phyloP scores from a whole-genome alignment of 2,888 invertebrate species.

The Parnassius apollo region DNA sequence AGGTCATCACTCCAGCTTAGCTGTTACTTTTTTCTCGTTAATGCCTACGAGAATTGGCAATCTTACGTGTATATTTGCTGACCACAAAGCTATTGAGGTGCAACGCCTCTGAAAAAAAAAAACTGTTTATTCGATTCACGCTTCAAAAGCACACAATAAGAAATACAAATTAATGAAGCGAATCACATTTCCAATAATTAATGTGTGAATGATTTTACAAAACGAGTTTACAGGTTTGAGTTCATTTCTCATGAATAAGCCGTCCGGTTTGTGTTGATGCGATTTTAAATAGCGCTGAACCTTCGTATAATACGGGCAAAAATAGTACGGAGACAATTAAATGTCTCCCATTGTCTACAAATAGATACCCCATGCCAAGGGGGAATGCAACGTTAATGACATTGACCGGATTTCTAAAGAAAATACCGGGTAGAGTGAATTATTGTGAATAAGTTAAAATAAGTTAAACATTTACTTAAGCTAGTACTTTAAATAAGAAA shows the following conservation, averaged over 20 bases:
- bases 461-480: too few relatives aligned
- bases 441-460: too few relatives aligned
- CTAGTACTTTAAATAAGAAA: too few relatives aligned
- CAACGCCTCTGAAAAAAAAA: too few relatives aligned
- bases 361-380: slow-evolving; percentile 29
- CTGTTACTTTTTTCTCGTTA: too few relatives aligned
- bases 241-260: slow-evolving; percentile 22
- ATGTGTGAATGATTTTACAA: slow-evolving; percentile 21
- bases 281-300: slow-evolving; percentile 12
- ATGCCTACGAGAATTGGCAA: too few relatives aligned
- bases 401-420: slow-evolving; percentile 16
- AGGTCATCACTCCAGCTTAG: too few relatives aligned
- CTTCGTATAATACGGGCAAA: slow-evolving; percentile 1
- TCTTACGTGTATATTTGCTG: too few relatives aligned
- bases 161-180: slow-evolving; percentile 19
- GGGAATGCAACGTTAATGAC: slow-evolving; percentile 13
- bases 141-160: slow-evolving; percentile 1
- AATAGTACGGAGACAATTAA: slow-evolving; percentile 28
- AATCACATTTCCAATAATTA: slow-evolving; percentile 15
- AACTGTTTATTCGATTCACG: not conserved
- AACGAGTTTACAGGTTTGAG: slow-evolving; percentile 19
- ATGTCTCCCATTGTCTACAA: slow-evolving; percentile 28
- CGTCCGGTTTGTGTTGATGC: slow-evolving; percentile 17
- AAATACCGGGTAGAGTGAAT: not conserved
- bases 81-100: too few relatives aligned